Conservation (phyloP, 2,888 invertebrate genomes). For the Meganola albula region DNA sequence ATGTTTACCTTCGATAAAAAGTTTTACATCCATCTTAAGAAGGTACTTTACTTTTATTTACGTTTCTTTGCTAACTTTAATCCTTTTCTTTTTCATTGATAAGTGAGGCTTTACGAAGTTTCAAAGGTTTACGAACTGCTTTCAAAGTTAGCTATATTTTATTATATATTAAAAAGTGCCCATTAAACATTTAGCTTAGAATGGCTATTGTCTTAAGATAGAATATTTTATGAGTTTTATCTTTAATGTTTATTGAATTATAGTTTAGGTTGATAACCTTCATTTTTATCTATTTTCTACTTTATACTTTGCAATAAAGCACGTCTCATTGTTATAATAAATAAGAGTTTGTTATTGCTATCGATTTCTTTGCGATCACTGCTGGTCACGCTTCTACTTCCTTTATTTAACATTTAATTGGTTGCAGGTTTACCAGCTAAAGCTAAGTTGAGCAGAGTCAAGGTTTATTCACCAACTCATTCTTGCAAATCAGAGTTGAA, state of each 20-base stretch:
- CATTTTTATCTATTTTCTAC: not conserved
- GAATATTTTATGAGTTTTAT: conserved; percentile 18
- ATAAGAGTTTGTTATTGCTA: too few relatives aligned
- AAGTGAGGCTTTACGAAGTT: conserved; percentile 35
- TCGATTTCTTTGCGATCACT: too few relatives aligned
- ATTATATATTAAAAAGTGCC: conserved; percentile 22
- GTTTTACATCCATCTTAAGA: conserved; percentile 38
- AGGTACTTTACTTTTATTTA: conserved; percentile 39
- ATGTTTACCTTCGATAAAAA: conserved; percentile 46
- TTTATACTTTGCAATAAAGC: not conserved
- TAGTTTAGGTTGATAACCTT: not conserved
- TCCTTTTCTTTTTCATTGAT: conserved; percentile 42
- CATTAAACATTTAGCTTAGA: conserved; percentile 14
- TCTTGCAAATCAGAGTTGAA: too few relatives aligned
- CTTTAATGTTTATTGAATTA: conserved; percentile 12
- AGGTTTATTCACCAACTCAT: too few relatives aligned
- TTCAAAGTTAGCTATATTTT: conserved; percentile 26
- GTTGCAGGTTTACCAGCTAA: too few relatives aligned
- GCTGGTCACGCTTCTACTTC: too few relatives aligned
- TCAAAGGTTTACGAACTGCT: conserved; percentile 29
- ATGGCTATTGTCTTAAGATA: conserved; percentile 19
- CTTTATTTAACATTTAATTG: too few relatives aligned
- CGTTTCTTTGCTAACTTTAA: conserved; percentile 43
- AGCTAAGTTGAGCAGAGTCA: too few relatives aligned
- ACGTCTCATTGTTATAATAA: too few relatives aligned